Evolutionary conservation across 1,140 invertebrate genomes (phyloP).

Genomic region (Drosophila ogumai): DNA sequence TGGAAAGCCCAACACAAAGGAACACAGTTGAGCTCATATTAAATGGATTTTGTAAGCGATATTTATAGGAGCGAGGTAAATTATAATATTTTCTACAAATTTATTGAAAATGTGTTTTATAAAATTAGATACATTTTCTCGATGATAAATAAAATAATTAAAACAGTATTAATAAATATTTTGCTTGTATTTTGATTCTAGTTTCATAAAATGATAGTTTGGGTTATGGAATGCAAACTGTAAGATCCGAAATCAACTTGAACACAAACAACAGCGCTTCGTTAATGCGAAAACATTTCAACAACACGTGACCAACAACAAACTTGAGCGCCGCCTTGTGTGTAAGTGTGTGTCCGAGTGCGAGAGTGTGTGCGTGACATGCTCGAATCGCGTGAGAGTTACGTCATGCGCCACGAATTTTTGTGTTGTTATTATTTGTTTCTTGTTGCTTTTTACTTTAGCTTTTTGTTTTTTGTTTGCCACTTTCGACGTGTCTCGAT

Average conservation of each 20-base stretch:
- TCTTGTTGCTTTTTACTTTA: slow-evolving; percentile 29
- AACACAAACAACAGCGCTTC: slow-evolving; percentile 50
- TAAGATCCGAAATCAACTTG: slow-evolving; percentile 33
- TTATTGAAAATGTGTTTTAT: neutral
- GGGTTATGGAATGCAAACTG: slow-evolving; percentile 9
- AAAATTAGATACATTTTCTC: neutral
- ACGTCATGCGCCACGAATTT: slow-evolving; percentile 80
- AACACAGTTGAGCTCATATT: slow-evolving; percentile 9
- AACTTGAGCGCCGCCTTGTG: slow-evolving; percentile 43
- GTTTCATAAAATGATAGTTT: neutral
- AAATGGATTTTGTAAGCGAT: neutral
- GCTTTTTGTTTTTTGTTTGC: slow-evolving; percentile 39
- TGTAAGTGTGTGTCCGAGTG: slow-evolving; percentile 11
- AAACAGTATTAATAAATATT: neutral
- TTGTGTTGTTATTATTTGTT: slow-evolving; percentile 46
- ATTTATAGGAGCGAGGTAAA: neutral
- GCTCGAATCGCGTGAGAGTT: slow-evolving; percentile 78
- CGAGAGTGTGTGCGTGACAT: slow-evolving; percentile 54
- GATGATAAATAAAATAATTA: neutral
- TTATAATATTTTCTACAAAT: neutral
- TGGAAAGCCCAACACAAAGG: slow-evolving; percentile 60
- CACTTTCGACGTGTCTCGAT: slow-evolving; percentile 73
- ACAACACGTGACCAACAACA: slow-evolving; percentile 81
- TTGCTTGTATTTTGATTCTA: no score
- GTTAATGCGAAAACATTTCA: slow-evolving; percentile 67